Percentiles rank a stretch among this genome's conserved stretches.
These are phyloP conservation scores for Coecobrya sp. DNA, from an alignment of 2,888 invertebrate species.

Conservation along the genomic window DNA sequence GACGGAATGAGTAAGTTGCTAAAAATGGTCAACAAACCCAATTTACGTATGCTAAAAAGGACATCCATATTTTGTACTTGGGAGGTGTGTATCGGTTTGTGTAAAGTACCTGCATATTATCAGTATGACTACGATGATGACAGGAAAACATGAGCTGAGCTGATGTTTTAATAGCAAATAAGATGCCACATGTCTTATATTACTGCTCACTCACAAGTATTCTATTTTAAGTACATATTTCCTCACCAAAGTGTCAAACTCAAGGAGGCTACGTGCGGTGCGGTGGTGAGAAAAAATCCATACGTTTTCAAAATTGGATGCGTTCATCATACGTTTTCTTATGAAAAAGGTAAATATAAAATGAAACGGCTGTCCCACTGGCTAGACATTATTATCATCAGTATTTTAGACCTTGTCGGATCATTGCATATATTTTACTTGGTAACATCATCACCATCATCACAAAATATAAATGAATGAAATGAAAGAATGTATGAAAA, in stretches of 20 bases:
- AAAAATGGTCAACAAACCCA: neutral
- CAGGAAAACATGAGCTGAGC: neutral
- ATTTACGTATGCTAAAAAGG: neutral
- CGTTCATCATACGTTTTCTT: slow-evolving; percentile 12
- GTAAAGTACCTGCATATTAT: neutral
- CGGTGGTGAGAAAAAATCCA: neutral
- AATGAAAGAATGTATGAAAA: neutral
- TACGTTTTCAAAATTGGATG: neutral
- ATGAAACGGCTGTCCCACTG: neutral
- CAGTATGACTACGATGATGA: neutral
- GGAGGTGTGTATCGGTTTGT: neutral
- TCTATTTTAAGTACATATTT: neutral
- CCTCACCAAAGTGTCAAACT: neutral
- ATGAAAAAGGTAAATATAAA: neutral
- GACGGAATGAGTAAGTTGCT: neutral
- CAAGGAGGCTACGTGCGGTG: neutral
- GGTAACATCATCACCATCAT: neutral
- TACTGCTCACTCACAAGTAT: neutral
- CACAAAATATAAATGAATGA: slow-evolving; percentile 11
- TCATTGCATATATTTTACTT: neutral
- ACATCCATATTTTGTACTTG: neutral
- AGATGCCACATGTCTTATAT: neutral
- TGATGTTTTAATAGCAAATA: neutral
- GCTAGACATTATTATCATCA: neutral
- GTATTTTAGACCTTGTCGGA: neutral